A percentile compares a stretch with the other conserved stretches of the same genome.
Conservation (phyloP, 2,888 invertebrate species). For the Schrankia costaestrigalis region DNA sequence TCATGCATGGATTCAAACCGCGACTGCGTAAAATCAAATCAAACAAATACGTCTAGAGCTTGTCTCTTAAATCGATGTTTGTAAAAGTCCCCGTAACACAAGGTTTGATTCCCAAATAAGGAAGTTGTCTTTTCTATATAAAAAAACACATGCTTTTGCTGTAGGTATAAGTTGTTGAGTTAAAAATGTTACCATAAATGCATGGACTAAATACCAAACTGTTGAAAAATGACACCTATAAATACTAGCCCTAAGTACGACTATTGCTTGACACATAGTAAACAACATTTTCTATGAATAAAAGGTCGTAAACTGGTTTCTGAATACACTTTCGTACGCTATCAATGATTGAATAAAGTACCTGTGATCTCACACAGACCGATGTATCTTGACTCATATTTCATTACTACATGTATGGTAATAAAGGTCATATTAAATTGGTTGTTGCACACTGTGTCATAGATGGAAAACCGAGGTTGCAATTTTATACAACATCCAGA, state of each 20-base stretch:
- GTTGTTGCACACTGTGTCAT: conserved; percentile 20
- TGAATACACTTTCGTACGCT: neutral
- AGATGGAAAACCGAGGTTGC: conserved; percentile 28
- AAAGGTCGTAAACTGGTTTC: neutral
- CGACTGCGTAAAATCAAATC: too few species aligned
- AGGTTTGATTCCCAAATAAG: too few species aligned
- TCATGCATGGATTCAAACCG: too few species aligned
- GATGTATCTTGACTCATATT: conserved; percentile 18
- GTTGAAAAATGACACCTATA: conserved; percentile 8
- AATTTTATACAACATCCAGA: conserved; percentile 12
- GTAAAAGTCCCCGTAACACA: too few species aligned
- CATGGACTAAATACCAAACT: too few species aligned
- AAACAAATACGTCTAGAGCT: too few species aligned
- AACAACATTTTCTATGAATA: conserved; percentile 5
- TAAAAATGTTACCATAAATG: too few species aligned
- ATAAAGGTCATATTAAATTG: conserved; percentile 23
- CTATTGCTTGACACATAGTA: conserved; percentile 9
- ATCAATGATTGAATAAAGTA: conserved; percentile 5
- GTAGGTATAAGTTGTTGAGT: too few species aligned
- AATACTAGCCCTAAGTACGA: neutral
- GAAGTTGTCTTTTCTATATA: too few species aligned
- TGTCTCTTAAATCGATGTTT: too few species aligned
- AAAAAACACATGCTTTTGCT: too few species aligned
- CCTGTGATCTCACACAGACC: conserved; percentile 6
- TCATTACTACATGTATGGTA: conserved; percentile 7